A percentile compares a stretch with the other conserved stretches of the same genome.
These are phyloP conservation scores for Monoplex corrugatus DNA, from an alignment of 2,888 invertebrate species.

Conservation along the genomic window DNA sequence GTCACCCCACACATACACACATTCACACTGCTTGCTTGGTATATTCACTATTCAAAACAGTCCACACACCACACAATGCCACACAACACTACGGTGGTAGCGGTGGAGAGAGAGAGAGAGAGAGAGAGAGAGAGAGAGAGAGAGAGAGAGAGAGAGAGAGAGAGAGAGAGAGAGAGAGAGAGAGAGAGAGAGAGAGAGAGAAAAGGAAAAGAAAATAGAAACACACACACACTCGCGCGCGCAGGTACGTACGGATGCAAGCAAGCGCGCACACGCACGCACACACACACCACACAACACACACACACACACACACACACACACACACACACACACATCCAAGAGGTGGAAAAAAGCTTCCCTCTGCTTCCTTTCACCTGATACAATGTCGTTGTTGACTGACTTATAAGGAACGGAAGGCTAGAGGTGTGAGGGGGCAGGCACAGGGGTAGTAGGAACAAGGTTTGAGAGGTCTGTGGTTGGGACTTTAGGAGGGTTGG, in stretches of 20 bases:
- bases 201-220: background rate
- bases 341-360: background rate
- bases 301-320: background rate
- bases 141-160: constrained; percentile 6
- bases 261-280: no score
- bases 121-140: background rate
- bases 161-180: background rate
- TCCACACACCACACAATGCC: no score
- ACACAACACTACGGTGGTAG: background rate
- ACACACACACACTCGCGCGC: background rate
- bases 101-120: background rate
- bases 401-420: no score
- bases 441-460: no score
- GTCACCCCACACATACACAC: no score
- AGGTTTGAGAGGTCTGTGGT: no score
- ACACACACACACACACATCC: background rate
- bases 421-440: no score
- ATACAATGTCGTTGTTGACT: no score
- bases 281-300: background rate
- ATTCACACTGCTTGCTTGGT: no score
- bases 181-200: constrained; percentile 7
- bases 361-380: no score
- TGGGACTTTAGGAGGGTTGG: no score
- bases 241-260: background rate
- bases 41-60: no score